Percentiles rank a stretch among this genome's conserved stretches.
Conservation (phyloP, 2,113 vertebrate genomes). For the Zosterops pallidus region DNA sequence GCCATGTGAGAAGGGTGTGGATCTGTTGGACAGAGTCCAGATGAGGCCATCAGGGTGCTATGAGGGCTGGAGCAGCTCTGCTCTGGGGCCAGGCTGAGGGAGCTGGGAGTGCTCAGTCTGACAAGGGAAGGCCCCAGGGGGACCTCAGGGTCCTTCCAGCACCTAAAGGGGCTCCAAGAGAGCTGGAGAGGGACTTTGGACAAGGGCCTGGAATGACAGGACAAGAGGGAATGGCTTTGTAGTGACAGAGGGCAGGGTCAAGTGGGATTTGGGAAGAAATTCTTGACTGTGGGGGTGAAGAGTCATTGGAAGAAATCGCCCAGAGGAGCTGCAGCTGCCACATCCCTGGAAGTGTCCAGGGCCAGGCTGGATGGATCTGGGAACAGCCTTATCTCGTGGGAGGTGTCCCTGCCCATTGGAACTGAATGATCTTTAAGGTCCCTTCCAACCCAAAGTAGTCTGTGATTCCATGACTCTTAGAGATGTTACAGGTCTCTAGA, state of each 20-base stretch:
- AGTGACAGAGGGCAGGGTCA: not conserved
- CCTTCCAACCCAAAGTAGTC: not conserved
- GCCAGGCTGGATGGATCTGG: not conserved
- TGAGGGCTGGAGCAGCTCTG: not conserved
- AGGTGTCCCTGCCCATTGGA: not conserved
- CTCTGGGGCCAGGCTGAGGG: not conserved
- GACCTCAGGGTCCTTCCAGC: not conserved
- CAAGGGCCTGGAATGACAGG: not conserved
- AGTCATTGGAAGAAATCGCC: not conserved
- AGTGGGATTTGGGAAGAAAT: not conserved
- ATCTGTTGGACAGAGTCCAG: not conserved
- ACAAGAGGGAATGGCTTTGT: not conserved
- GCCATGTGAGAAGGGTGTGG: not conserved
- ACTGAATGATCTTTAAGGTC: too few relatives aligned
- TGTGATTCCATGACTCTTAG: not conserved
- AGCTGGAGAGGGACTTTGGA: not conserved
- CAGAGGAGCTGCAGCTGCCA: not conserved
- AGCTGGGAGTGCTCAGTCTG: not conserved
- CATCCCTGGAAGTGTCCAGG: not conserved
- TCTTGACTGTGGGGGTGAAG: not conserved
- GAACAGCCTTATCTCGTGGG: not conserved
- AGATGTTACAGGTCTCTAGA: not conserved
- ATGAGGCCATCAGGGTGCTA: too few relatives aligned
- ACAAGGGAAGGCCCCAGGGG: not conserved
- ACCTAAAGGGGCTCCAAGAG: not conserved